Evolutionary conservation across 2,113 vertebrate genomes (phyloP).

Genomic region (Syngnathus floridae): DNA sequence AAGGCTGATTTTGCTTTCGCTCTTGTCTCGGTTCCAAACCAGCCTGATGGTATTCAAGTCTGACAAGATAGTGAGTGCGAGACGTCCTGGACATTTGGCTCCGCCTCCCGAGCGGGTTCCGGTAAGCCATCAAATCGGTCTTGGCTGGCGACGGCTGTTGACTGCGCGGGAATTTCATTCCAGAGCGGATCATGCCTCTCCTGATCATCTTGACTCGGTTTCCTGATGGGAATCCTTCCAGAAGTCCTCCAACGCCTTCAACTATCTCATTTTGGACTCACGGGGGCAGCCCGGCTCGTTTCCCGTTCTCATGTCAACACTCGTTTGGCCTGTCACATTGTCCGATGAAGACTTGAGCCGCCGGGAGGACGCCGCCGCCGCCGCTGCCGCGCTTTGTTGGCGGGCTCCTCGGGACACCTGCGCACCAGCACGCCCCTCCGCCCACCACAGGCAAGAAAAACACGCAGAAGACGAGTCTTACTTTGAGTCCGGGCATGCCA

Average conservation of each 20-base stretch:
- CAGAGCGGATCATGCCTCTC: too few relatives aligned
- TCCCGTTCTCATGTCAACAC: not conserved
- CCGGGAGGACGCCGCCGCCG: too few relatives aligned
- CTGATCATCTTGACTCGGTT: too few relatives aligned
- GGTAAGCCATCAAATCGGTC: not conserved
- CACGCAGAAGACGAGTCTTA: conserved; percentile 40
- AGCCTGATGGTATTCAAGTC: too few relatives aligned
- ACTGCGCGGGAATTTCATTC: not conserved
- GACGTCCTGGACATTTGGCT: not conserved
- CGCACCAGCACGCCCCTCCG: too few relatives aligned
- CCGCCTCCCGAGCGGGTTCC: not conserved
- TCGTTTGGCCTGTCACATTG: not conserved
- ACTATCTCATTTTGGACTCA: not conserved
- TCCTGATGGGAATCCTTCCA: not conserved
- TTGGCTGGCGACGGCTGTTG: not conserved
- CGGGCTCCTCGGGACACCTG: not conserved
- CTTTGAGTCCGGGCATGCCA: conserved; percentile 83
- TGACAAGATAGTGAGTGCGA: too few relatives aligned
- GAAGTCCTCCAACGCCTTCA: not conserved
- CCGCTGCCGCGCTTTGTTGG: too few relatives aligned
- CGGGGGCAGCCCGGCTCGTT: not conserved
- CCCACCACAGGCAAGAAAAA: not conserved
- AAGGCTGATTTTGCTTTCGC: too few relatives aligned
- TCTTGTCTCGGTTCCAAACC: too few relatives aligned
- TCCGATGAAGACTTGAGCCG: not conserved